Conservation (phyloP, 2,797 vertebrate genomes). For the Sebastes trivittatus region DNA sequence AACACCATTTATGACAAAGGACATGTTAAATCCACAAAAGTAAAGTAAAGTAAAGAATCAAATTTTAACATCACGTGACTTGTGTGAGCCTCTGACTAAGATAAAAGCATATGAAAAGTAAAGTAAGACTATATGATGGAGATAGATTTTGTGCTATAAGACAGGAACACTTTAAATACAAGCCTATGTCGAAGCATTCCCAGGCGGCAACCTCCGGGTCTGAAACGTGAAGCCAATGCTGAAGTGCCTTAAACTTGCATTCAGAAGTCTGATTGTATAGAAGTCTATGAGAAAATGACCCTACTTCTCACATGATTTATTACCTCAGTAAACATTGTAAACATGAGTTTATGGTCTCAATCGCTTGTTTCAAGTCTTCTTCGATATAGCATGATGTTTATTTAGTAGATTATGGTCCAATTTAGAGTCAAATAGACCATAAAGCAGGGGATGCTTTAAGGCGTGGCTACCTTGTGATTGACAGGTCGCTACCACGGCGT, state of each 20-base stretch:
- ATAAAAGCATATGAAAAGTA: neutral
- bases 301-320: no score
- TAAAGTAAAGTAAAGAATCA: neutral
- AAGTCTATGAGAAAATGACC: no score
- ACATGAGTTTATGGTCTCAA: no score
- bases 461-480: no score
- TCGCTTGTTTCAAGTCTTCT: no score
- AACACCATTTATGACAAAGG: neutral
- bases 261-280: no score
- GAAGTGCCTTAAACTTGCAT: neutral
- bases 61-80: neutral
- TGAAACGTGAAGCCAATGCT: neutral
- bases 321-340: no score
- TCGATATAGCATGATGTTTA: no score
- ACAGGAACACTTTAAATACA: neutral
- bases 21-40: neutral
- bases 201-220: neutral
- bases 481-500: no score
- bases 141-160: neutral
- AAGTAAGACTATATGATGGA: neutral
- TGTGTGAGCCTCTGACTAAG: neutral
- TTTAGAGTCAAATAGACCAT: no score
- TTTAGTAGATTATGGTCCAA: no score
- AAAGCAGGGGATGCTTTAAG: no score
- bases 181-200: neutral